These are phyloP conservation scores for Monochamus saltuarius DNA, from an alignment of 1,140 invertebrate species.

Conservation along the genomic window DNA sequence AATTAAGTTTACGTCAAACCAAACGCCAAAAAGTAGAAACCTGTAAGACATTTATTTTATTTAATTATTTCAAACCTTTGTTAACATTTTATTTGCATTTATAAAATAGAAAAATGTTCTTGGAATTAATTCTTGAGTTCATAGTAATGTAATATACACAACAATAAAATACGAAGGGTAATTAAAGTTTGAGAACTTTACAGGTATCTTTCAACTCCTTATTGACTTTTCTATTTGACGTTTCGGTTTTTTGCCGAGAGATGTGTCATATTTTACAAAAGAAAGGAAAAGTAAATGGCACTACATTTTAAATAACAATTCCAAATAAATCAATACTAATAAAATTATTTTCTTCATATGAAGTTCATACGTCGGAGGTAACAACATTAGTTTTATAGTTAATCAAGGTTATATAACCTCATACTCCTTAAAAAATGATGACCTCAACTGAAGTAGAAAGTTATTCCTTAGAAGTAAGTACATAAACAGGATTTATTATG, in stretches of 20 bases:
- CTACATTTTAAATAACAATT: slow-evolving; percentile 34
- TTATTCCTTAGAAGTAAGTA: slow-evolving; percentile 31
- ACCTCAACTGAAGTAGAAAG: slow-evolving; percentile 26
- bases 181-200: too few species aligned
- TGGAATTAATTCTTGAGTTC: too few species aligned
- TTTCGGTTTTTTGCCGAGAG: slow-evolving; percentile 20
- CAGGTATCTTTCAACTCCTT: too few species aligned
- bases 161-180: too few species aligned
- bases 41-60: too few species aligned
- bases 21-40: too few species aligned
- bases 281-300: slow-evolving; percentile 28
- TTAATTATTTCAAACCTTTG: too few species aligned
- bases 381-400: slow-evolving; percentile 24
- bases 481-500: slow-evolving; percentile 11
- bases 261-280: slow-evolving; percentile 22
- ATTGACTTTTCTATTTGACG: neutral
- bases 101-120: too few species aligned
- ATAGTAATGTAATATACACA: too few species aligned
- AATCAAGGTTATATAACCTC: slow-evolving; percentile 26
- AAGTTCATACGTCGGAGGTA: slow-evolving; percentile 5
- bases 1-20: too few species aligned
- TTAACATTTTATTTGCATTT: too few species aligned
- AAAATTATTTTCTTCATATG: slow-evolving; percentile 24
- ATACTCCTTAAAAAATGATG: slow-evolving; percentile 30
- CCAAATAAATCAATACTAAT: slow-evolving; percentile 30